These are phyloP conservation scores for Parnassius orleans DNA, from an alignment of 2,888 invertebrate species.

Conservation along the genomic window DNA sequence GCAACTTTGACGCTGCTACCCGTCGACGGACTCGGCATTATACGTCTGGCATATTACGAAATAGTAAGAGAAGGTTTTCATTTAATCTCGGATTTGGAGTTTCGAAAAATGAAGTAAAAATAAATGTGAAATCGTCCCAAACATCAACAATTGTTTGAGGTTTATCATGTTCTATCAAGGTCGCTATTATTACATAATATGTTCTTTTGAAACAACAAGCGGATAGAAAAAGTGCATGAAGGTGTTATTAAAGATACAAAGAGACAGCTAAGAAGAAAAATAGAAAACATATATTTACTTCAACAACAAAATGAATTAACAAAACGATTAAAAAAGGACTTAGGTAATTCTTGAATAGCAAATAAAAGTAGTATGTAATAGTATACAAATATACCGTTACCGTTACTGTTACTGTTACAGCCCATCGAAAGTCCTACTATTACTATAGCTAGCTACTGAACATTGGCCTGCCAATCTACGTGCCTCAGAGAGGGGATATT, in stretches of 20 bases:
- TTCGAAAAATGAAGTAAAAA: not conserved
- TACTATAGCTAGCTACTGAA: too few species aligned
- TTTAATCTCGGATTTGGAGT: too few species aligned
- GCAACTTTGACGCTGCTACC: too few species aligned
- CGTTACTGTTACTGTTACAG: too few species aligned
- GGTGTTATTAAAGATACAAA: slow-evolving; percentile 90
- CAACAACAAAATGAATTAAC: slow-evolving; percentile 88
- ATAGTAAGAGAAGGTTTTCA: too few species aligned
- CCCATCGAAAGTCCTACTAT: too few species aligned
- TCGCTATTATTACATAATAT: slow-evolving; percentile 85
- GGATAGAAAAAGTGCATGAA: slow-evolving; percentile 86
- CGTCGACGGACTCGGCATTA: too few species aligned
- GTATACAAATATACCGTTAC: too few species aligned
- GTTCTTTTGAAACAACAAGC: slow-evolving; percentile 87
- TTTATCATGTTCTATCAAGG: slow-evolving; percentile 77
- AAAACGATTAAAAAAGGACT: slow-evolving; percentile 82
- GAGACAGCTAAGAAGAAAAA: slow-evolving; percentile 86
- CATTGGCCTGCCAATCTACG: too few species aligned
- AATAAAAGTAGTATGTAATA: slow-evolving; percentile 49
- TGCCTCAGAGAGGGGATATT: too few species aligned
- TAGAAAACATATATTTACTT: slow-evolving; percentile 86
- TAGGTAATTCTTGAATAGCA: slow-evolving; percentile 46
- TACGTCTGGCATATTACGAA: too few species aligned
- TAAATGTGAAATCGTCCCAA: slow-evolving; percentile 72
- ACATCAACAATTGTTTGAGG: slow-evolving; percentile 84